Base-by-base conservation (phyloP, 2,888 invertebrate genomes). In the Sepiola atlantica region DNA sequence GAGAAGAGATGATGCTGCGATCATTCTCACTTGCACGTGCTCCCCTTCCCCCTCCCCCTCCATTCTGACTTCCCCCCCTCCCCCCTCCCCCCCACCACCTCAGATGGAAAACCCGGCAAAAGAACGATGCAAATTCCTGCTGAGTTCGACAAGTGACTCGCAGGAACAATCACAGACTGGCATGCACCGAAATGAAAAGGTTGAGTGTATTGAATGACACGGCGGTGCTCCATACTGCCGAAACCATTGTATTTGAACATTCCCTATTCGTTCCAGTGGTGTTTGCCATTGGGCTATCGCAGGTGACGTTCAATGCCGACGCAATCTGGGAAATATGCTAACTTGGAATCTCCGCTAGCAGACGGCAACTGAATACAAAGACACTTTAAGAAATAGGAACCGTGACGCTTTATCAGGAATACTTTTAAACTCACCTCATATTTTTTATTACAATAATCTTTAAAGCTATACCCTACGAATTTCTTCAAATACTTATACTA, bases 71-170 rank as follows among this genome's bases (percentile, higher is more conserved):
- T n/a, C 45, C 8, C 45, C 45, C 45, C 45, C 45, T 45, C 45
- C 45, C 2, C 2, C 2, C 45, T 8, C 45, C 2, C 45, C 45
- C 8, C 45, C 45, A 2, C 45, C 45, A 45, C 45, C 45, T 45
- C 45, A 45, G 2, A 45, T 77, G 77, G 77, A 77, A 32, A 77
- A n/a, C 77, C 16, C n/a, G 14, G 77, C 77, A 14, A 77, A 77
- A 77, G 77, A 77, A 77, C 77, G 77, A 77, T 77, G 77, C 77
- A n/a, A 77, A 77, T 77, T 77, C 77, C 77, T 77, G 77, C n/a
- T 77, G 77, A 77, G 77, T 77, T n/a, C 77, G 77, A 77, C 77
- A 77, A 77, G 77, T 77, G 77, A 77, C 77, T 77, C n/a, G 77
- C 77, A 77, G 77, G 77, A 77, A 77, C 77, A 77, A 77, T 77